Evolutionary conservation across 2,113 vertebrate genomes (phyloP), one percentile per base, ranked within the genome.

Genomic region (Callithrix jacchus): DNA sequence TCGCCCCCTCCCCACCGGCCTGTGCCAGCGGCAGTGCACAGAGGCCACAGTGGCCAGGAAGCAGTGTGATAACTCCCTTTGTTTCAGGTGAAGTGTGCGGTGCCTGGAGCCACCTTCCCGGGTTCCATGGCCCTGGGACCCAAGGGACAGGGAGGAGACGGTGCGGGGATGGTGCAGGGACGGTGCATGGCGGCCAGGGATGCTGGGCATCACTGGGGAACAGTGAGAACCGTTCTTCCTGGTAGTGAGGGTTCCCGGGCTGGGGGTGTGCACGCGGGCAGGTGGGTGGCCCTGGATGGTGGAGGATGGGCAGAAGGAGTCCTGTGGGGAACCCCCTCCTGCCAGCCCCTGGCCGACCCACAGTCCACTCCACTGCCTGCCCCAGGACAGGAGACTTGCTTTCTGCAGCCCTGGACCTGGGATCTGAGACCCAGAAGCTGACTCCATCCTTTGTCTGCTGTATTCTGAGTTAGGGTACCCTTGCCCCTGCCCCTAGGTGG

Each of bases 31-130:
- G 20, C 10, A 23, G 1, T 56, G 21, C 8, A 30, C 6, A 40
- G 32, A 2, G 32, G 30, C 61, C 25, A 40, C 0, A 0, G 18
- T 16, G 52, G 2, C 13, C 25, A 1, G 45, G 32, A 37, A 10
- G 20, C 45, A 11, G 27, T 17, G 5, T 30, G 30, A 2, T 8
- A 0, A 0, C 10, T 1, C 11, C 61, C 52, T 42, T 14, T 21
- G 23, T 82, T 77, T 87, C 32, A 35, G 76, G 49, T 30, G n/a
- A 25, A 32, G 21, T 40, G 23, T 66, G 2, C 2, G 6, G n/a
- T 1, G 1, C 87, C 76, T 30, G 35, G 47, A 91, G 40, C 82
- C 12, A 35, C 14, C n/a, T 45, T 87, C 14, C 18, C 3, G 4
- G 52, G n/a, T 23, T 71, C 68, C 42, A 8, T 0, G 21, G 20